Evolutionary conservation across 2,888 invertebrate species (phyloP).

Genomic region (Nebria brevicollis): DNA sequence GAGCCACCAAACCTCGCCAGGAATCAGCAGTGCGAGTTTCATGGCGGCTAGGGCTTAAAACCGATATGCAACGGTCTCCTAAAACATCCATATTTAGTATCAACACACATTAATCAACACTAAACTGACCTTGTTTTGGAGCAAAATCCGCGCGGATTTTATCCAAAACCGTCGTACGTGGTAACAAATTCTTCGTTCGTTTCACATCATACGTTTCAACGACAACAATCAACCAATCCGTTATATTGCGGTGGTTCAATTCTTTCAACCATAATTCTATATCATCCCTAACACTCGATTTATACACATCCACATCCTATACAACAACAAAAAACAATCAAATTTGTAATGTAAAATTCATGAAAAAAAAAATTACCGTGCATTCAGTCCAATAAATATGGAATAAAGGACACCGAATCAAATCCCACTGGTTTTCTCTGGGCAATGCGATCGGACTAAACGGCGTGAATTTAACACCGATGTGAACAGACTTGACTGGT

Average conservation of each 20-base stretch:
- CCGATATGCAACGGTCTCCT: constrained; percentile 84
- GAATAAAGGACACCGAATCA: constrained; percentile 89
- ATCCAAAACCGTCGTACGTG: constrained; percentile 92
- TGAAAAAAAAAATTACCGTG: constrained; percentile 67
- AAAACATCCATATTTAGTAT: constrained; percentile 24
- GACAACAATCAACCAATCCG: constrained; percentile 93
- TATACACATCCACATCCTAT: constrained; percentile 93
- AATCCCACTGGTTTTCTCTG: constrained; percentile 77
- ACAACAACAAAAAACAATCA: constrained; percentile 2
- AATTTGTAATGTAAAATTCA: neutral
- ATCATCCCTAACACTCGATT: constrained; percentile 86
- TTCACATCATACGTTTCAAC: constrained; percentile 93
- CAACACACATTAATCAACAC: neutral
- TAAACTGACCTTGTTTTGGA: constrained; percentile 76
- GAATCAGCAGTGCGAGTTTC: constrained; percentile 92
- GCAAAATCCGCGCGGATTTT: constrained; percentile 95
- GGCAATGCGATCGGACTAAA: constrained; percentile 81
- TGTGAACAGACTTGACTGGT: constrained; percentile 83
- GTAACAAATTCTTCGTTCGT: constrained; percentile 90
- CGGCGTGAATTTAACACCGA: constrained; percentile 84
- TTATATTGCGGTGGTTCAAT: constrained; percentile 77
- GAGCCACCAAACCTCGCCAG: constrained; percentile 85
- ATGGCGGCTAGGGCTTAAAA: constrained; percentile 89
- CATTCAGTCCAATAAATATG: constrained; percentile 97
- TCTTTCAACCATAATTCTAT: constrained; percentile 89